phyloP scores from a whole-genome alignment of 2,888 invertebrate species.

The Dione vanillae region DNA sequence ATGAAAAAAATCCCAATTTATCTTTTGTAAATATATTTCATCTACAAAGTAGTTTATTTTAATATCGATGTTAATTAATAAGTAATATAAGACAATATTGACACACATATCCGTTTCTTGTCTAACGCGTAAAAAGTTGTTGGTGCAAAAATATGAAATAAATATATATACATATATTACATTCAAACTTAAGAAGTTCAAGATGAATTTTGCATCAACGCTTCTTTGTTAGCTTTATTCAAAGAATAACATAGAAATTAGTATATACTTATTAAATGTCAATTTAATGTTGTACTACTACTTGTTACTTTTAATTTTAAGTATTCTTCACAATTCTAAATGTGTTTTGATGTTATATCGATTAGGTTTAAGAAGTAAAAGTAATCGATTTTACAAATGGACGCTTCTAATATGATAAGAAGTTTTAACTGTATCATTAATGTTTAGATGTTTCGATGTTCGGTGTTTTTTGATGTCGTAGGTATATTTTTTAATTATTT shows the following conservation, averaged over 20 bases:
- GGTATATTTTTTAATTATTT: conserved; percentile 10
- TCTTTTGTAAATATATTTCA: conserved; percentile 10
- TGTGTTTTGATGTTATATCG: not conserved
- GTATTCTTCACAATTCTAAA: conserved; percentile 1
- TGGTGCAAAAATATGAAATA: conserved; percentile 1
- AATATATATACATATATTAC: no score
- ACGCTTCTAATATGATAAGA: conserved; percentile 4
- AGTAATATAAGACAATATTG: not conserved
- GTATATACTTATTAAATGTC: not conserved
- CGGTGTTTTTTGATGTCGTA: conserved; percentile 17
- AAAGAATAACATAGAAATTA: not conserved
- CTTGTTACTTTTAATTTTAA: not conserved
- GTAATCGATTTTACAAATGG: conserved; percentile 3
- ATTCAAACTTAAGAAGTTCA: not conserved
- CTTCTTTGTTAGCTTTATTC: not conserved
- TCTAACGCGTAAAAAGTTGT: not conserved
- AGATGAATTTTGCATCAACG: not conserved
- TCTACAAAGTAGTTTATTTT: conserved; percentile 8
- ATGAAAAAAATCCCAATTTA: not conserved
- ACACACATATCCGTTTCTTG: not conserved
- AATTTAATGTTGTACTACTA: not conserved
- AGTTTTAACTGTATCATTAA: conserved; percentile 6
- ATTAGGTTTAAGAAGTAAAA: not conserved
- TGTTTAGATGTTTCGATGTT: conserved; percentile 4
- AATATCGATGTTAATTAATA: not conserved